Conservation (phyloP, 2,113 vertebrate genomes). For the Labeo catla region DNA sequence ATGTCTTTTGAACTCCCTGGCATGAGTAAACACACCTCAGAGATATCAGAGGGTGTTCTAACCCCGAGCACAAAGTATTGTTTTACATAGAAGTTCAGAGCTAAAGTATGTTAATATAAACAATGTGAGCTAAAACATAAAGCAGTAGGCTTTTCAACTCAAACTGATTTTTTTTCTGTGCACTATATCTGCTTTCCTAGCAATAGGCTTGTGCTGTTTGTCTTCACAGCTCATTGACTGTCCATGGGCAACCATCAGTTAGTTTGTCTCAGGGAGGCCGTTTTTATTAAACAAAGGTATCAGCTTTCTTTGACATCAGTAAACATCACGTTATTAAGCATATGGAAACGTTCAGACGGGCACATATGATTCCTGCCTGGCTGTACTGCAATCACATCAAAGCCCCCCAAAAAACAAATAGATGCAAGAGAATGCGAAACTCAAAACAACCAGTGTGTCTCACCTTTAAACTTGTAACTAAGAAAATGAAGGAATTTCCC, state of each 20-base stretch:
- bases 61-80: neutral
- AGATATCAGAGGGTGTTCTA: neutral
- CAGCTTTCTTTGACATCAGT: slow-evolving; percentile 26
- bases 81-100: neutral
- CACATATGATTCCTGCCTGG: neutral
- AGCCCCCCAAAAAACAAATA: neutral
- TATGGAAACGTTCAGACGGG: slow-evolving; percentile 5
- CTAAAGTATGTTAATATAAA: neutral
- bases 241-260: slow-evolving; percentile 29
- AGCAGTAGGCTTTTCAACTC: neutral
- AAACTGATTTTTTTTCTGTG: neutral
- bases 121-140: neutral
- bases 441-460: neutral
- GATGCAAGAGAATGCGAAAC: neutral
- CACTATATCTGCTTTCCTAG: neutral
- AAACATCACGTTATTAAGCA: slow-evolving; percentile 25
- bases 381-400: neutral
- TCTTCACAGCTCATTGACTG: slow-evolving; percentile 38
- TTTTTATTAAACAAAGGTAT: slow-evolving; percentile 47
- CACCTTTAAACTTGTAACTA: neutral
- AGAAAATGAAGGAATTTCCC: neutral
- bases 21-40: slow-evolving; percentile 14
- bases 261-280: neutral
- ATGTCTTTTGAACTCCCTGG: slow-evolving; percentile 9
- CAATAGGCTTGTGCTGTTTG: slow-evolving; percentile 40